Evolutionary conservation across 2,797 vertebrate species (phyloP), one percentile per base, ranked within the genome.

Genomic region (Alfaro cultratus): DNA sequence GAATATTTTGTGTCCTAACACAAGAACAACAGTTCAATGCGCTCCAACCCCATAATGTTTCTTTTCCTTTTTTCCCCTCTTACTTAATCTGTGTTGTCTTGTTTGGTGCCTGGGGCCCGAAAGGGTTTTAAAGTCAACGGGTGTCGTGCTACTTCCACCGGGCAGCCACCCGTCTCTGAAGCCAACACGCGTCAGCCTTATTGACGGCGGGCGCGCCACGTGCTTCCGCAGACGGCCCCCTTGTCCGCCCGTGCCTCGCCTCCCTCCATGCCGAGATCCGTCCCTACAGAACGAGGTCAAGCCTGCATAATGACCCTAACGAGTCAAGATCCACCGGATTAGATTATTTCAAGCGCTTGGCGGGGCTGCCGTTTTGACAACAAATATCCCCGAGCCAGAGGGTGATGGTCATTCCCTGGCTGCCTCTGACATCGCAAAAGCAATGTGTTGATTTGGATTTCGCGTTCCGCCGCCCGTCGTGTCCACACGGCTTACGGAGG

Each of bases 361-460:
- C 91, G 9, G 85, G 70, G 89, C 91, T 78, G 71, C 87, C 91
- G 91, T 94, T 93, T 93, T 94, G 94, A 95, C 94, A 95, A 93
- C 89, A 94, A 94, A 95, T 94, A 95, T 94, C 95, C 94, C 90
- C 89, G 36, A 94, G 95, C 94, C 91, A 95, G 90, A 89, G 88
- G 89, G 87, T 94, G 95, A 95, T 94, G 94, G 94, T 92, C 91
- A 46, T 88, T 94, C 90, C 85, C 88, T 86, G 89, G 92, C 93
- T 95, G 92, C 91, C 89, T 92, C 93, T 92, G 95, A 95, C 95
- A 94, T 83, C 0, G 85, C 87, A 92, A 93, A 94, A 95, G 94
- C 94, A 95, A 95, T 94, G 94, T 94, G 95, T 94, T 95, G 95
- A 95, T 95, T 94, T 95, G 92, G 91, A 94, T 95, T 95, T 94